These are phyloP conservation scores for Antechinus stuartii DNA, from an alignment of 2,113 vertebrate species.

Conservation along the genomic window DNA sequence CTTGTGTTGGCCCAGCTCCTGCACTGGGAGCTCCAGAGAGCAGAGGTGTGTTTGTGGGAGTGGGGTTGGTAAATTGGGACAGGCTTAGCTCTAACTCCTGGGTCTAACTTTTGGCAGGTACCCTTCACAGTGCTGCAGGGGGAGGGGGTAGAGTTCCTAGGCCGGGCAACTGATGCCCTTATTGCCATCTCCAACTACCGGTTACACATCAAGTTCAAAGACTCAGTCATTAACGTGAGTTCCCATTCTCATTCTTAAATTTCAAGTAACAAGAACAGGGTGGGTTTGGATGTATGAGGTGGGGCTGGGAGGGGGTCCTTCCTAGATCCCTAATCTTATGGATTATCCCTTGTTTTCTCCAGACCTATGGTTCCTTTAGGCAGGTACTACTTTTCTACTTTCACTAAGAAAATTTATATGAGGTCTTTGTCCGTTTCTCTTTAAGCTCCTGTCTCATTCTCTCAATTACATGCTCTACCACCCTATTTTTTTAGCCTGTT, in stretches of 20 bases:
- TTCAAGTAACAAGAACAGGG: not conserved
- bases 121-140: slow-evolving; percentile 97
- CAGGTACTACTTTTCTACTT: slow-evolving; percentile 98
- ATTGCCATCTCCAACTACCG: slow-evolving; percentile 99
- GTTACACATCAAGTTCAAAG: slow-evolving; percentile 98
- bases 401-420: not conserved
- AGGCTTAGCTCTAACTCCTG: slow-evolving; percentile 1
- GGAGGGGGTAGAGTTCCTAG: slow-evolving; percentile 97
- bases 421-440: slow-evolving; percentile 5
- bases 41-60: not conserved
- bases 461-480: not conserved
- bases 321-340: not conserved
- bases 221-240: slow-evolving; percentile 98
- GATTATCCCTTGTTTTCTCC: slow-evolving; percentile 34
- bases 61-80: not conserved
- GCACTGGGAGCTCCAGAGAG: not conserved
- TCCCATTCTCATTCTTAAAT: not conserved
- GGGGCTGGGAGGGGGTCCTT: slow-evolving; percentile 11
- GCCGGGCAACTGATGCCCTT: slow-evolving; percentile 94
- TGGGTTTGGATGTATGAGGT: slow-evolving; percentile 5
- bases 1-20: not conserved
- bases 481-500: slow-evolving; percentile 36
- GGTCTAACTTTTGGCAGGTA: slow-evolving; percentile 86
- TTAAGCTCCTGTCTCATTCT: not conserved
- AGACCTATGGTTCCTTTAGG: slow-evolving; percentile 56